Evolutionary conservation across 2,113 vertebrate genomes (phyloP), one percentile per base, ranked within the genome.

Genomic region (Sinosuthora webbiana): DNA sequence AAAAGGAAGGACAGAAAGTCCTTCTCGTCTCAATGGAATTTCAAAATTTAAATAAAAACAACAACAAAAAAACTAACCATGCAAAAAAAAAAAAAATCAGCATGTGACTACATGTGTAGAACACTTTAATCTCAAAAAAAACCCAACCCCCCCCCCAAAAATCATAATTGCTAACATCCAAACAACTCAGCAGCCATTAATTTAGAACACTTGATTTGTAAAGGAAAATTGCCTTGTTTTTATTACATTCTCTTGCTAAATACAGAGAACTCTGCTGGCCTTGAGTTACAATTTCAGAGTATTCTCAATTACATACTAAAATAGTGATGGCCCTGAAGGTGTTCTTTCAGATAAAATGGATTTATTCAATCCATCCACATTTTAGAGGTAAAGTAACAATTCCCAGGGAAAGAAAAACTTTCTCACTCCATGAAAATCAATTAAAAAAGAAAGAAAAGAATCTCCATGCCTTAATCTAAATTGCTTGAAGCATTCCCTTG

Each of bases 361-460:
- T 75, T 71, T 71, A 67, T 30, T 80, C 78, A 84, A 59, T 13
- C 53, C 23, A 27, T 20, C 64, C 3, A 2, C n/a, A 82, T 67
- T 88, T 89, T 15, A 90, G 68, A 94, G 28, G 73, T n/a, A 62
- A 60, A 91, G 16, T 11, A 94, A 95, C 37, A 94, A 83, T 42
- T 91, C 60, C 39, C 73, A 84, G 47, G 50, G 62, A 62, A 89
- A 81, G 47, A 27, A 84, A 84, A 89, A 31, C 30, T n/a, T 47
- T 28, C 73, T 28, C 45, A 70, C 4, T 80, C 11, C 23, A 35
- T 8, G 16, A 83, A 91, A 91, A 62, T 37, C 16, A 83, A 94
- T 67, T 56, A 11, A 60, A 62, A 65, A 65, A 56, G n/a, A 37
- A 44, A 37, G 5, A 27, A 60, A 88, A 76, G 9, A 31, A 69